Base-by-base conservation (phyloP, 1,140 invertebrate species). In the Platyura marginata region DNA sequence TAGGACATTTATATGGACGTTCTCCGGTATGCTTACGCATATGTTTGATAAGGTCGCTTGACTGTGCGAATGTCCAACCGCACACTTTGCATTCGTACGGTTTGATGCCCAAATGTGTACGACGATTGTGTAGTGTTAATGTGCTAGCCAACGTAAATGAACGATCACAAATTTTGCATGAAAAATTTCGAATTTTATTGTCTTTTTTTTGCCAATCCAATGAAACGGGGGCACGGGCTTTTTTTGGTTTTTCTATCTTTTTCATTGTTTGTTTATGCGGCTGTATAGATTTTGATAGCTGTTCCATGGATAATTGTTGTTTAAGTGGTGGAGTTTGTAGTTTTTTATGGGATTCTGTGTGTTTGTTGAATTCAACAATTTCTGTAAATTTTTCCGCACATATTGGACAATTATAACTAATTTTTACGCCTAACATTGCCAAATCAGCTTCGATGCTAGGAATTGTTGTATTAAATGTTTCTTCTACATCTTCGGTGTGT, bases 101-200 rank as follows among this genome's bases (percentile, higher is more conserved):
- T 43, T 57, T 49, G 43, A 57, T 55, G 22, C 58, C 58, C 42
- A 53, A 60, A 43, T 61, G 58, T 15, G 60, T 57, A 15, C 54
- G 54, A 6, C 25, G 25, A 6, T 8, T 8, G 13, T 29, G 25
- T 29, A 29, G 25, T 8, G 6, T 29, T 29, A 61, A 48, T 35
- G 60, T 61, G 10, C 58, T 57, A n/a, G 58, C 55, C 50, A 60
- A 56, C 13, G 58, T 54, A 32, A 61, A 61, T 9, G 58, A 56
- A 46, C 58, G 60, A 9, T 52, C 47, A 43, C 58, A 61, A n/a
- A 57, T 51, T 29, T 29, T 13, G 13, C 25, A 29, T 13, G 25
- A 29, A 13, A 29, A 29, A 29, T 29, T 29, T 6, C 25, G 25
- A 29, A 29, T 13, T 29, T 29, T 29, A 13, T 29, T 29, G 13